Evolutionary conservation across 2,113 vertebrate species (phyloP).

Genomic region (Illadopsis cleaveri): DNA sequence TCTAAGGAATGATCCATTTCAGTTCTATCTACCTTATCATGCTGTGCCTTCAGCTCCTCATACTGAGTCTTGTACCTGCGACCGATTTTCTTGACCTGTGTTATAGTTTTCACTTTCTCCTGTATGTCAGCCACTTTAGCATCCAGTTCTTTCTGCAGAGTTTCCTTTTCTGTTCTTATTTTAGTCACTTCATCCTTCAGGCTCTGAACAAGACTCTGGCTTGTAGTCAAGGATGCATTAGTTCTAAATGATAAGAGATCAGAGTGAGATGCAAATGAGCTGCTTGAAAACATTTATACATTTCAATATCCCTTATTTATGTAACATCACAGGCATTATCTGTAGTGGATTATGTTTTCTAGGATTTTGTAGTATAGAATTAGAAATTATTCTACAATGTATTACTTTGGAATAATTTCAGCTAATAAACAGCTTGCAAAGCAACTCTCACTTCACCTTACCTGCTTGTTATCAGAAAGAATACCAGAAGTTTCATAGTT

Average conservation of each 20-base stretch:
- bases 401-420: not conserved
- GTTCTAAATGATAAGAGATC: slow-evolving; percentile 67
- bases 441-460: not conserved
- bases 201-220: slow-evolving; percentile 87
- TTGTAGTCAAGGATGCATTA: slow-evolving; percentile 81
- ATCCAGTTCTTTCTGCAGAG: slow-evolving; percentile 84
- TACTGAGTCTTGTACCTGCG: slow-evolving; percentile 95
- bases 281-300: not conserved
- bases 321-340: not conserved
- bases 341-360: not conserved
- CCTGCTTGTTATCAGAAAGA: not conserved
- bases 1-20: not conserved
- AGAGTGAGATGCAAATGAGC: not conserved
- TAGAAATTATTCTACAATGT: not conserved
- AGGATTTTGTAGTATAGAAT: not conserved
- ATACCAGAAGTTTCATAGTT: not conserved
- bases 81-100: slow-evolving; percentile 96
- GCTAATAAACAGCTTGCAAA: not conserved
- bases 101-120: slow-evolving; percentile 91
- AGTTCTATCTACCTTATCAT: slow-evolving; percentile 83
- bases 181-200: slow-evolving; percentile 84
- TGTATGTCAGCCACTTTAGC: slow-evolving; percentile 85
- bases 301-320: not conserved
- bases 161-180: slow-evolving; percentile 81
- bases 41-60: slow-evolving; percentile 91